Evolutionary conservation across 64 coral and sea anemone species (phyloP), one percentile per base, ranked within the genome.

Genomic region (Astreopora myriophthalma): DNA sequence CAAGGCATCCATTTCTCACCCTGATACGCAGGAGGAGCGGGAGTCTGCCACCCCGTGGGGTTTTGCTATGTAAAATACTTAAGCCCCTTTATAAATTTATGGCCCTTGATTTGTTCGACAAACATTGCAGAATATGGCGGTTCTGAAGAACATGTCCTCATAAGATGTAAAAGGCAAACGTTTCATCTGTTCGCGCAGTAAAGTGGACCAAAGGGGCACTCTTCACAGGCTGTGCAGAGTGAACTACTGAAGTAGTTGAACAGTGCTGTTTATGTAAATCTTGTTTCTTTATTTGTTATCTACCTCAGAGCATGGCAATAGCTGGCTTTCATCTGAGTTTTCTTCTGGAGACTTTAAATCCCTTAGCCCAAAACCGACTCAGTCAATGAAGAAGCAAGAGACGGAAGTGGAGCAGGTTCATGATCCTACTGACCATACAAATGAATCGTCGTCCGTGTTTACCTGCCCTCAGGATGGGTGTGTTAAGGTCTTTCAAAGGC

Each of bases 261-360:
- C 40, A 42, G 14, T 75, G 34, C 14, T 75, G 34, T 75, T 35
- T 39, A 1, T n/a, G 40, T 76, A 39, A 32, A 74, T 75, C 32
- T 44, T 78, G 46, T 78, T 78, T 78, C 34, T 37, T 78, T 44
- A 44, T 44, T 78, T 80, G n/a, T n/a, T 80, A 11, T 44, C 19
- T 24, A 55, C 19, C 7, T 49, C 42, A 80, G 27, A 51, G 55
- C 55, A 60, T 80, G 31, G 39, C 42, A 80, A 20, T 80, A n/a
- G n/a, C n/a, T n/a, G 48, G 76, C 14, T 80, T 28, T 49, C 39
- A 49, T 58, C 76, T 28, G 12, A 32, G 42, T 85, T 85, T 40
- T 85, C 57, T 27, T 35, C 25, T 33, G 80, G 80, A 3, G 80
- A 64, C 35, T 85, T 85, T 51, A 51, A 51, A 51, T 51, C 48